Conservation (phyloP, 1,140 invertebrate genomes). For the Zaprionus tsacasi region DNA sequence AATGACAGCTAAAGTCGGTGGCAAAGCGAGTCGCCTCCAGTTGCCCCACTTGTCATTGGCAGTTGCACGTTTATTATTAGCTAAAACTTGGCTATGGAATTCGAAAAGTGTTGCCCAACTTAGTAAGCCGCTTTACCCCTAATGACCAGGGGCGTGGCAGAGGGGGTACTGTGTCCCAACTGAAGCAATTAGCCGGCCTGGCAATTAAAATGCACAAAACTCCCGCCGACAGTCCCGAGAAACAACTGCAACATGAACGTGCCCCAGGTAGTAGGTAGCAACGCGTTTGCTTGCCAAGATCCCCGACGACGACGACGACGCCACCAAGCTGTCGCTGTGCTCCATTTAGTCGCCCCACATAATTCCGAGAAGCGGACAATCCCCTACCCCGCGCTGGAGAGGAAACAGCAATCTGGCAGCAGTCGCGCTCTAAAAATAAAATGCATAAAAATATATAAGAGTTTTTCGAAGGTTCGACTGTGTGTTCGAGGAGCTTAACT, state of each 20-base stretch:
- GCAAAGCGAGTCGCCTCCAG: constrained; percentile 12
- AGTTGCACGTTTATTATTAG: constrained; percentile 46
- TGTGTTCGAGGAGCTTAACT: neutral
- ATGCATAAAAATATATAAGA: constrained; percentile 36
- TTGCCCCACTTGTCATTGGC: constrained; percentile 41
- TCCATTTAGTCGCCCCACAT: constrained; percentile 60
- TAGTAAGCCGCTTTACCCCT: neutral
- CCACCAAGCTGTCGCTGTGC: constrained; percentile 5
- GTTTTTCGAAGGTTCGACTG: neutral
- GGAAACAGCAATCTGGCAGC: constrained; percentile 15
- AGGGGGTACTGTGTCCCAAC: neutral
- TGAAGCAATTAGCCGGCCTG: constrained; percentile 34
- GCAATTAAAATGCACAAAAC: constrained; percentile 45
- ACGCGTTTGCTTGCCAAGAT: neutral
- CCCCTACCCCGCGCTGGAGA: neutral
- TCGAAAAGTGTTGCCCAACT: constrained; percentile 18
- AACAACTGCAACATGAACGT: constrained; percentile 25
- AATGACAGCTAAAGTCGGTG: constrained; percentile 38
- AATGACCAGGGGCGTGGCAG: neutral
- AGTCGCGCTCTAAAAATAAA: constrained; percentile 60
- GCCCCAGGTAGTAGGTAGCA: constrained; percentile 10
- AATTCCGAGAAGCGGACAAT: constrained; percentile 71
- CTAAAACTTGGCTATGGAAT: constrained; percentile 8
- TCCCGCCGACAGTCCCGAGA: constrained; percentile 7
- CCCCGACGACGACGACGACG: neutral